Base-by-base conservation (phyloP, 2,113 vertebrate species). In the Nibea coibor region DNA sequence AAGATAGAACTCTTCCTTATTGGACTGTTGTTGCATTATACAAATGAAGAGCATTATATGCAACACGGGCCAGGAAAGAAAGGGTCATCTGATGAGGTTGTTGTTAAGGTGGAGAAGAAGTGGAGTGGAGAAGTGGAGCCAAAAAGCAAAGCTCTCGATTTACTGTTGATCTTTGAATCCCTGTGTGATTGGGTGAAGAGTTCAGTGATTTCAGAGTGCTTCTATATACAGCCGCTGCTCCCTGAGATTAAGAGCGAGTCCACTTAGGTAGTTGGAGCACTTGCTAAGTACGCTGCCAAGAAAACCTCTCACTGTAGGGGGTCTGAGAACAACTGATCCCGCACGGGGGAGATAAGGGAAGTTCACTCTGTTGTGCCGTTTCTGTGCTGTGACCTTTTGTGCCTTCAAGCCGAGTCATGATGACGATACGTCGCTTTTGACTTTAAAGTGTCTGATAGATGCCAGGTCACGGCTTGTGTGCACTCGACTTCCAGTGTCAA, bases 91-190 rank as follows among this genome's bases (percentile, higher is more conserved):
- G 6, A n/a, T 26, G 15, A 26, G 26, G 3, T 0, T 53, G 63
- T 24, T 65, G 43, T 70, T 43, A 22, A 28, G 24, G 11, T 16
- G 45, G 4, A 28, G 42, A 75, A 45, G 14, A 63, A 26, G 24
- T 2, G 24, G 24, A 26, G 24, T 26, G 24, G 16, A 28, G 64
- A 42, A 56, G 19, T 50, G n/a, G n/a, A 62, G 16, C 16, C 14
- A 28, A 5, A 66, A 65, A 62, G 24, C 1, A 0, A 61, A 47
- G 20, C 82, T 47, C n/a, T 77, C 66, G 26, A 10, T 61, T 68
- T 28, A 26, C 39, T 16, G 67, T 26, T 56, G 59, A 63, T 62
- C 47, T 81, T 56, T 72, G 59, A 22, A 26, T 45, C 80, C 48
- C 61, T 71, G 26, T 24, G 10, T 15, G 63, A 31, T 2, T n/a